phyloP scores from a whole-genome alignment of 2,888 invertebrate genomes.

The Acleris literana region DNA sequence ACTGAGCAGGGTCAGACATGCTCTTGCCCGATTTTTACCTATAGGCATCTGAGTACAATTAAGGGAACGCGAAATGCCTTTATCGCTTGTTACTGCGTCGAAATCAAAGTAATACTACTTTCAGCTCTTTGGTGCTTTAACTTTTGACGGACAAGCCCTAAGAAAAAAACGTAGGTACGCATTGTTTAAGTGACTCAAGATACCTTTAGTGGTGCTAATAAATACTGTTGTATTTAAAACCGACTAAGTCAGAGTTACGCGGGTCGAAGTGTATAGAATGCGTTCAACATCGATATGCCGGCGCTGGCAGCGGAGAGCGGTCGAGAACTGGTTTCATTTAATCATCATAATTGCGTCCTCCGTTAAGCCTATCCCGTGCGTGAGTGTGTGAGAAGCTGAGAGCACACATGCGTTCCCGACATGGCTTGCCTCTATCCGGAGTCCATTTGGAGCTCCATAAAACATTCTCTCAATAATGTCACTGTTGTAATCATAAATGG shows the following conservation, averaged over 20 bases:
- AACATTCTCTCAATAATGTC: slow-evolving; percentile 33
- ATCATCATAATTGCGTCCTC: slow-evolving; percentile 82
- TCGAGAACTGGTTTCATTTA: slow-evolving; percentile 78
- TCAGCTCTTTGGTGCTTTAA: background rate
- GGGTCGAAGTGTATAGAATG: slow-evolving; percentile 50
- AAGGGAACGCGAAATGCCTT: too few relatives aligned
- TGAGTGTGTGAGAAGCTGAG: slow-evolving; percentile 46
- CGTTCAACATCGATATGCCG: slow-evolving; percentile 61
- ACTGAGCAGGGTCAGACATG: too few relatives aligned
- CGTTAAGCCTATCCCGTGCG: slow-evolving; percentile 71
- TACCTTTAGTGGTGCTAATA: slow-evolving; percentile 17
- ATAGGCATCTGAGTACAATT: too few relatives aligned
- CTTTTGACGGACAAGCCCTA: background rate
- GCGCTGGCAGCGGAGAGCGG: slow-evolving; percentile 56
- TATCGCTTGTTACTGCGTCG: too few relatives aligned
- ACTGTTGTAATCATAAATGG: slow-evolving; percentile 22
- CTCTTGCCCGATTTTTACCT: too few relatives aligned
- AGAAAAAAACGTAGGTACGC: background rate
- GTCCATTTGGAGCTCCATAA: slow-evolving; percentile 31
- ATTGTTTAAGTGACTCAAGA: background rate
- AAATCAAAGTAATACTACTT: background rate
- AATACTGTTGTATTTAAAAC: slow-evolving; percentile 24
- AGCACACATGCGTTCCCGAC: slow-evolving; percentile 47
- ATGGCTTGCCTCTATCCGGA: slow-evolving; percentile 35
- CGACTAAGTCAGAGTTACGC: slow-evolving; percentile 27